Percentiles rank a stretch among this genome's conserved stretches.
Conservation (phyloP, 2,888 invertebrate species). For the Stenoptilia bipunctidactyla region DNA sequence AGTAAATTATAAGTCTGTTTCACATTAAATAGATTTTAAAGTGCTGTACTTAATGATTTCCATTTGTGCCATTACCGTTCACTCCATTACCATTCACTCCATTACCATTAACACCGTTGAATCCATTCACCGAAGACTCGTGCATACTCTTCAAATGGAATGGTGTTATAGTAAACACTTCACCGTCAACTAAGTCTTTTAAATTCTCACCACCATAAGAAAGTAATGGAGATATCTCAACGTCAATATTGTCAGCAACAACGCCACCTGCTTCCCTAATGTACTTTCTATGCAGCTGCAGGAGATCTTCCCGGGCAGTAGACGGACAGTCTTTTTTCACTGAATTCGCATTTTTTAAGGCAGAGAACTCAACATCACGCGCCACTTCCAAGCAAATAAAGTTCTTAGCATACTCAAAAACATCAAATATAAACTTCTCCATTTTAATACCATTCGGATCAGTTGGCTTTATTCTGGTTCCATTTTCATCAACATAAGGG, state of each 20-base stretch:
- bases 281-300: constrained; percentile 82
- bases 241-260: constrained; percentile 74
- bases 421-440: constrained; percentile 99
- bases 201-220: constrained; percentile 94
- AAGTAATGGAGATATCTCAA: constrained; percentile 92
- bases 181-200: constrained; percentile 73
- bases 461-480: constrained; percentile 79
- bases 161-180: constrained; percentile 76
- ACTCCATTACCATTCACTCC: constrained; percentile 33
- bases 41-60: constrained; percentile 32
- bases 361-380: constrained; percentile 95
- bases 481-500: constrained; percentile 81
- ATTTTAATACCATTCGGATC: constrained; percentile 97
- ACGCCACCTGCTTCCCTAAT: constrained; percentile 86
- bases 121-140: constrained; percentile 38
- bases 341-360: constrained; percentile 93
- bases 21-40: background rate
- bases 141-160: constrained; percentile 67
- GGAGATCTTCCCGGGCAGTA: constrained; percentile 85
- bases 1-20: too few relatives aligned
- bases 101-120: background rate
- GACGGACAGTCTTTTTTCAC: constrained; percentile 92
- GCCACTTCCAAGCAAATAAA: constrained; percentile 95
- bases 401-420: constrained; percentile 92
- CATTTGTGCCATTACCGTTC: constrained; percentile 38